Evolutionary conservation across 2,888 invertebrate species (phyloP).

Genomic region (Protophormia terraenovae): DNA sequence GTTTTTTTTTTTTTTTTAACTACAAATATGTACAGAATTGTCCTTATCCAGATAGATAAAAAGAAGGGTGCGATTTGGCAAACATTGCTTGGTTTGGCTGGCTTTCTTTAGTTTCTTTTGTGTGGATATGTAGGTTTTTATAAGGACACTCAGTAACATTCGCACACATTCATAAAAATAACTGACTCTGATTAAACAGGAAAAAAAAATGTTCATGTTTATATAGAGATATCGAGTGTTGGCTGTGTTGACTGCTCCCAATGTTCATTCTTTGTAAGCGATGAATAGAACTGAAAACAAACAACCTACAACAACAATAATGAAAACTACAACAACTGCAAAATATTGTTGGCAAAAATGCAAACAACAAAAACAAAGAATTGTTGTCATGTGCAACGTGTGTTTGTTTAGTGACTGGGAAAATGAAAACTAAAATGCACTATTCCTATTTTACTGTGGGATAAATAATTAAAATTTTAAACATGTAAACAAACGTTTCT

Average conservation of each 20-base stretch:
- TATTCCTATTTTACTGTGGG: conserved; percentile 30
- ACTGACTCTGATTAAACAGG: conserved; percentile 53
- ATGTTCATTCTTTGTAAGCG: conserved; percentile 51
- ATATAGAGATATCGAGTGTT: conserved; percentile 64
- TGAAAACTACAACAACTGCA: conserved; percentile 37
- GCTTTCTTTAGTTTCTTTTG: conserved; percentile 25
- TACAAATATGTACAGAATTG: not conserved
- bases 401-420: conserved; percentile 31
- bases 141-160: conserved; percentile 40
- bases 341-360: conserved; percentile 54
- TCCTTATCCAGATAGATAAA: not conserved
- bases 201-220: conserved; percentile 39
- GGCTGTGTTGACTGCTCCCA: conserved; percentile 49
- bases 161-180: conserved; percentile 15
- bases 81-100: conserved; percentile 31
- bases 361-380: conserved; percentile 38
- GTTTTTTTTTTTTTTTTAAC: conserved; percentile 34
- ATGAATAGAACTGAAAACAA: conserved; percentile 23
- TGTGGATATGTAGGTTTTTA: conserved; percentile 14
- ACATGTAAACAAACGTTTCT: not conserved
- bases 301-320: not conserved
- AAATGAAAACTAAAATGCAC: conserved; percentile 32
- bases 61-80: conserved; percentile 61
- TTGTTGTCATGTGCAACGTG: conserved; percentile 53
- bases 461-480: no score